phyloP scores from a whole-genome alignment of 2,797 vertebrate genomes.

The Psittacula derbiana region DNA sequence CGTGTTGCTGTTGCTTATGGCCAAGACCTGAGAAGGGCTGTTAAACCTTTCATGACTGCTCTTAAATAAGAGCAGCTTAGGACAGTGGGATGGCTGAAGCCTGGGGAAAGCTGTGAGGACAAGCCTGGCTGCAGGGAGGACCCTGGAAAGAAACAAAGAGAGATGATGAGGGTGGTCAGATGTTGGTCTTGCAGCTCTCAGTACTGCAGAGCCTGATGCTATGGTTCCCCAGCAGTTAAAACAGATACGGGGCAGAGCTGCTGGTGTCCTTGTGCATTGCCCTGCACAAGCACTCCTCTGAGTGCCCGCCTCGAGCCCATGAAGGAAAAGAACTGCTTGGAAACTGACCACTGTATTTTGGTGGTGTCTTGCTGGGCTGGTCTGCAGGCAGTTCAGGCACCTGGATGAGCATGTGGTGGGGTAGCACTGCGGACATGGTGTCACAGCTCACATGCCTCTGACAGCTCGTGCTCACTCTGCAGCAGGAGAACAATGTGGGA shows the following conservation, averaged over 20 bases:
- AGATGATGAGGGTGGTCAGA: background rate
- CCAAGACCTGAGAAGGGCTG: background rate
- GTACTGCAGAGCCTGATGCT: background rate
- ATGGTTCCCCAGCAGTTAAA: background rate
- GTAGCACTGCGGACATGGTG: background rate
- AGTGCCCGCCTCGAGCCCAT: background rate
- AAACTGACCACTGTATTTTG: background rate
- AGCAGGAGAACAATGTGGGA: background rate
- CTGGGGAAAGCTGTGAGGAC: background rate
- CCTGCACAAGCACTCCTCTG: background rate
- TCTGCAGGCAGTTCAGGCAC: background rate
- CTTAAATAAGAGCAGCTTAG: background rate
- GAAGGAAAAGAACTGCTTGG: background rate
- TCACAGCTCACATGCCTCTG: background rate
- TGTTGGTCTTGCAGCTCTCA: background rate
- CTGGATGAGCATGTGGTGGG: fast-evolving
- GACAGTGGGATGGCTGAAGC: background rate
- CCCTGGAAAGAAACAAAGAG: background rate
- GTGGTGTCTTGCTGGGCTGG: background rate
- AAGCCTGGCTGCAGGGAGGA: background rate
- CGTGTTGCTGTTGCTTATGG: background rate
- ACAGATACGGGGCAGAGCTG: background rate
- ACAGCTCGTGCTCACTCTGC: background rate
- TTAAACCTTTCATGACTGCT: background rate
- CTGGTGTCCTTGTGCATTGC: background rate